phyloP scores from a whole-genome alignment of 2,888 invertebrate species.

The Pachycephus smyrnensis region DNA sequence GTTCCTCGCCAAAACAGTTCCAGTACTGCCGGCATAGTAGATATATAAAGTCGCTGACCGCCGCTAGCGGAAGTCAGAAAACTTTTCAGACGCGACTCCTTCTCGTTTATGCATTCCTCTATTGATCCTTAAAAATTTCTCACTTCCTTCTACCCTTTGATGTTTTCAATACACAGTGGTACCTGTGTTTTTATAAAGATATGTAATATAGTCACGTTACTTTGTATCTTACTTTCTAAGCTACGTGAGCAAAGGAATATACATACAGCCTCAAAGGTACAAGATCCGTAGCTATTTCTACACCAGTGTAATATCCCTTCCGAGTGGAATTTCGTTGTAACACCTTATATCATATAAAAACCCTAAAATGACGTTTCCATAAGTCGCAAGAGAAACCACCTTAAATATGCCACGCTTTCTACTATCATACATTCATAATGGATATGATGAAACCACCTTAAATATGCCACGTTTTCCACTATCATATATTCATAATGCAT shows the following conservation, averaged over 20 bases:
- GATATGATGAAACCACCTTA: neutral
- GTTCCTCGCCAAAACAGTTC: neutral
- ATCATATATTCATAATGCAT: no score
- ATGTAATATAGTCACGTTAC: neutral
- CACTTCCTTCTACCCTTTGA: neutral
- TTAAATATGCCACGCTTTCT: no score
- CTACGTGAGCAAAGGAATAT: neutral
- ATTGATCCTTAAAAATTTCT: neutral
- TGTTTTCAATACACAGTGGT: neutral
- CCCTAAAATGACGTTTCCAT: neutral
- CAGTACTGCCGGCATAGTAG: neutral
- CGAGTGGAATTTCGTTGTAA: neutral
- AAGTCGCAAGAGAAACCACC: neutral
- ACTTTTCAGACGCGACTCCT: neutral
- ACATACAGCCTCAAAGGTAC: neutral
- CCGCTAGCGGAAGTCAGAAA: neutral
- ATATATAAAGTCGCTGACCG: neutral
- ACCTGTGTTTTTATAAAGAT: neutral
- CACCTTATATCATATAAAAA: neutral
- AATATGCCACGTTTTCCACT: no score
- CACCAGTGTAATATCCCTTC: neutral
- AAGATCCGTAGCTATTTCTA: no score
- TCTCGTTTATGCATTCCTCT: neutral
- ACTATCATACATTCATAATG: no score
- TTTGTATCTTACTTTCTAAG: neutral